Percentiles rank a stretch among this genome's conserved stretches.
Conservation (phyloP, 64 coral and sea anemone genomes). For the Porites lutea region DNA sequence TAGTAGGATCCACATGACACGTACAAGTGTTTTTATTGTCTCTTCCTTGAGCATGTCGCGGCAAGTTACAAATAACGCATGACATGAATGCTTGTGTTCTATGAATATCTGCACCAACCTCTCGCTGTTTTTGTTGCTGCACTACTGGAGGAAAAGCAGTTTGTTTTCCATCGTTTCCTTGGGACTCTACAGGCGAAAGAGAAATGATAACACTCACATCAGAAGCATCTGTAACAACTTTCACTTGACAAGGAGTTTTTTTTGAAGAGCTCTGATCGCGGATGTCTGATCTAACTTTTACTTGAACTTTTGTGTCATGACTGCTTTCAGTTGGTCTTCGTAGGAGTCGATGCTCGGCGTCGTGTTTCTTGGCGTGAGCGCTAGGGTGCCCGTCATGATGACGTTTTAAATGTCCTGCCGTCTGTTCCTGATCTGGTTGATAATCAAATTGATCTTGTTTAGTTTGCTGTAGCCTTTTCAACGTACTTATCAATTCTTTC, state of each 20-base stretch:
- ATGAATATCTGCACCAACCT: constrained; percentile 51
- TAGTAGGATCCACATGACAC: constrained; percentile 34
- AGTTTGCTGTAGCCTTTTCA: constrained; percentile 67
- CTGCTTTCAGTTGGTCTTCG: not conserved
- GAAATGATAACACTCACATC: constrained; percentile 41
- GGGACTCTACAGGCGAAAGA: not conserved
- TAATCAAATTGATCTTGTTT: constrained; percentile 62
- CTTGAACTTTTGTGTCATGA: not conserved
- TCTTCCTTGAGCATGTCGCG: constrained; percentile 45
- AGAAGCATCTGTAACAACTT: not conserved
- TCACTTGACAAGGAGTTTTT: constrained; percentile 19
- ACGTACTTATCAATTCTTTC: constrained; percentile 68
- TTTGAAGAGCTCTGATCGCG: not conserved
- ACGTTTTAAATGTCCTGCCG: constrained; percentile 9
- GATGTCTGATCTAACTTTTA: constrained; percentile 8
- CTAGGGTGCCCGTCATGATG: constrained; percentile 5
- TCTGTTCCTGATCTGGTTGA: not conserved
- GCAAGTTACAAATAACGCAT: constrained; percentile 84
- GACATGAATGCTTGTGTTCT: constrained; percentile 72
- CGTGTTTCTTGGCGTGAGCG: not conserved
- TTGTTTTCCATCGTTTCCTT: not conserved
- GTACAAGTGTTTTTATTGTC: constrained; percentile 13
- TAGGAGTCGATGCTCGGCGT: not conserved
- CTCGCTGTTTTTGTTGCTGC: not conserved
- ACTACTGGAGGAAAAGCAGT: not conserved